Evolutionary conservation across 1,140 invertebrate genomes (phyloP).

Genomic region (Drosophila erecta): DNA sequence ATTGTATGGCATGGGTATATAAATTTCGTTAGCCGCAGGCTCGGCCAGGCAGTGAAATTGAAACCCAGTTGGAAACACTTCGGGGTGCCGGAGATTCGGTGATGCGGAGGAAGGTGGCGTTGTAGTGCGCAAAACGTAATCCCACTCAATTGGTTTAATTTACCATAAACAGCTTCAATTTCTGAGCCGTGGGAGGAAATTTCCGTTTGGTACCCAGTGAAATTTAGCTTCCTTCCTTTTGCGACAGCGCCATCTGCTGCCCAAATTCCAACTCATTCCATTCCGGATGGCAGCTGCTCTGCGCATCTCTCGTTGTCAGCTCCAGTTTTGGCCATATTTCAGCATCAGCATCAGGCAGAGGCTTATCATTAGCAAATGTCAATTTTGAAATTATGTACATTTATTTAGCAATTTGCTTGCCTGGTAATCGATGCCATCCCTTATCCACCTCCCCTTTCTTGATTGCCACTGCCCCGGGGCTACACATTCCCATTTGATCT

Average conservation of each 20-base stretch:
- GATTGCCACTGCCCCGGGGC: conserved; percentile 8
- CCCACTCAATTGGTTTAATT: conserved; percentile 80
- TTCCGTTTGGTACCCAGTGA: conserved; percentile 37
- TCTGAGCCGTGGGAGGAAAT: conserved; percentile 40
- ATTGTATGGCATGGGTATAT: conserved; percentile 36
- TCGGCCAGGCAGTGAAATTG: conserved; percentile 65
- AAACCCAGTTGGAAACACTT: conserved; percentile 48
- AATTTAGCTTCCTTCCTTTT: conserved; percentile 55
- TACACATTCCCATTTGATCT: conserved; percentile 15
- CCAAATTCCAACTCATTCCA: conserved; percentile 8
- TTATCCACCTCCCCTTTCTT: neutral
- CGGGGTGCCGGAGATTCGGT: neutral
- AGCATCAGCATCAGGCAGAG: conserved; percentile 1
- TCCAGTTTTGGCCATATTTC: conserved; percentile 51
- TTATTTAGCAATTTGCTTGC: conserved; percentile 60
- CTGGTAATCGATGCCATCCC: conserved; percentile 48
- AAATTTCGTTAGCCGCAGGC: conserved; percentile 60
- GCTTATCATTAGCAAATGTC: conserved; percentile 77
- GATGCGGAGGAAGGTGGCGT: neutral
- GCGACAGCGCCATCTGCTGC: conserved; percentile 10
- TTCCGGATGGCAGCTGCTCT: conserved; percentile 36
- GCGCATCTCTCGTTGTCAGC: conserved; percentile 6
- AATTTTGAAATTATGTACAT: conserved; percentile 72
- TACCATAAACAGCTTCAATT: conserved; percentile 76
- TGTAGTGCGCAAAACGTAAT: conserved; percentile 50